Percentiles rank a stretch among this genome's conserved stretches.
These are phyloP conservation scores for Prolemur simus DNA, from an alignment of 2,113 vertebrate species.

Conservation along the genomic window DNA sequence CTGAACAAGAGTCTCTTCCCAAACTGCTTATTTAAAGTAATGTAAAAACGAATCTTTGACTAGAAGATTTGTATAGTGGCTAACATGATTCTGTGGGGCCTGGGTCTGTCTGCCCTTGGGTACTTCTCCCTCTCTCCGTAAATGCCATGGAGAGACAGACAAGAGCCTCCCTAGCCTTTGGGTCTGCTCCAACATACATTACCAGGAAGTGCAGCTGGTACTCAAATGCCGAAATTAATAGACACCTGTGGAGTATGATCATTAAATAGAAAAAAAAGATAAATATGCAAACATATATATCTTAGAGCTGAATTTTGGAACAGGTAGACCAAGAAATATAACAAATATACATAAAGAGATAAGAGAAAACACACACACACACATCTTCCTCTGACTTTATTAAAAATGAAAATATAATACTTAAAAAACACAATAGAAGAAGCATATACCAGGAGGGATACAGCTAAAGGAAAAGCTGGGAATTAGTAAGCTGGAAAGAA, in stretches of 20 bases:
- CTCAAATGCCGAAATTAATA: not conserved
- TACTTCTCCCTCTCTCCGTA: not conserved
- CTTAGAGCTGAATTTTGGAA: not conserved
- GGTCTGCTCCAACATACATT: not conserved
- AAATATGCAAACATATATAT: not conserved
- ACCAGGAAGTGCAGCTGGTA: not conserved
- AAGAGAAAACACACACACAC: not conserved
- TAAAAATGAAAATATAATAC: not conserved
- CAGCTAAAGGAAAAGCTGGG: not conserved
- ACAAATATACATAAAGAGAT: not conserved
- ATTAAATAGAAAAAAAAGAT: not conserved
- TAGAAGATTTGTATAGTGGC: not conserved
- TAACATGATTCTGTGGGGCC: not conserved
- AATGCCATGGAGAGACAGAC: not conserved
- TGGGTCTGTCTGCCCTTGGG: not conserved
- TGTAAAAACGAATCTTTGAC: not conserved
- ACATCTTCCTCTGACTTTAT: not conserved
- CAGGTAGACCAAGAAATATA: not conserved
- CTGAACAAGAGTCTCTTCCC: not conserved
- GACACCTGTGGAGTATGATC: not conserved
- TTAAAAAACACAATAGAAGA: not conserved
- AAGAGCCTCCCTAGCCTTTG: not conserved
- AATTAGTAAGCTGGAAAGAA: not conserved
- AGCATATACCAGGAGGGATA: not conserved
- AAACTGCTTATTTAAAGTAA: not conserved